Percentiles rank a stretch among this genome's conserved stretches.
Evolutionary conservation across 2,113 vertebrate genomes (phyloP).

Genomic region (Catharus fuscescens): DNA sequence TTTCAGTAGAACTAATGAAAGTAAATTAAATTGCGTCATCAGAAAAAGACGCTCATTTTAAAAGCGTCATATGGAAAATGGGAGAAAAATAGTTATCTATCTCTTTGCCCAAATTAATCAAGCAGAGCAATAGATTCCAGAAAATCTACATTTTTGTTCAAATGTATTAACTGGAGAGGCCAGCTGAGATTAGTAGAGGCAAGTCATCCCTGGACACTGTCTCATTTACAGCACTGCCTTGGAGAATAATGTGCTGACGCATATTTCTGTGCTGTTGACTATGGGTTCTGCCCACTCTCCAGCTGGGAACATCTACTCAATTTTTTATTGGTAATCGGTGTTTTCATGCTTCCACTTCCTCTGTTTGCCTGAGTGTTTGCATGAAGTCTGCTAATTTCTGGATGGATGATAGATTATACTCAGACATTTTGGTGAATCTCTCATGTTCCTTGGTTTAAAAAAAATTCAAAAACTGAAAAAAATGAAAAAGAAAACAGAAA

Average conservation of each 20-base stretch:
- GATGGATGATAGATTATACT: slow-evolving; percentile 14
- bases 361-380: slow-evolving; percentile 58
- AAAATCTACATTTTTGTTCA: slow-evolving; percentile 53
- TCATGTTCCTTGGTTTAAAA: neutral
- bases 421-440: neutral
- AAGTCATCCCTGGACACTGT: slow-evolving; percentile 31
- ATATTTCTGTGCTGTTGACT: slow-evolving; percentile 70
- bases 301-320: slow-evolving; percentile 20
- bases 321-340: slow-evolving; percentile 34
- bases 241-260: slow-evolving; percentile 47
- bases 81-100: slow-evolving; percentile 13
- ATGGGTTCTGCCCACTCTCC: slow-evolving; percentile 56
- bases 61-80: slow-evolving; percentile 17
- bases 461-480: no score
- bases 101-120: neutral
- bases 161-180: slow-evolving; percentile 51
- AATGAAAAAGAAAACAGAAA: neutral
- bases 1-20: slow-evolving; percentile 39
- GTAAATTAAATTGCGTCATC: slow-evolving; percentile 29
- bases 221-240: slow-evolving; percentile 64
- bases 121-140: slow-evolving; percentile 35
- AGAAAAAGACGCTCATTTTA: slow-evolving; percentile 23
- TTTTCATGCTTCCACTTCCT: slow-evolving; percentile 43
- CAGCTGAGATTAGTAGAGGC: slow-evolving; percentile 48
- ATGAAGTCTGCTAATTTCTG: slow-evolving; percentile 35